Evolutionary conservation across 2,888 invertebrate genomes (phyloP).

Genomic region (Sipha maydis): DNA sequence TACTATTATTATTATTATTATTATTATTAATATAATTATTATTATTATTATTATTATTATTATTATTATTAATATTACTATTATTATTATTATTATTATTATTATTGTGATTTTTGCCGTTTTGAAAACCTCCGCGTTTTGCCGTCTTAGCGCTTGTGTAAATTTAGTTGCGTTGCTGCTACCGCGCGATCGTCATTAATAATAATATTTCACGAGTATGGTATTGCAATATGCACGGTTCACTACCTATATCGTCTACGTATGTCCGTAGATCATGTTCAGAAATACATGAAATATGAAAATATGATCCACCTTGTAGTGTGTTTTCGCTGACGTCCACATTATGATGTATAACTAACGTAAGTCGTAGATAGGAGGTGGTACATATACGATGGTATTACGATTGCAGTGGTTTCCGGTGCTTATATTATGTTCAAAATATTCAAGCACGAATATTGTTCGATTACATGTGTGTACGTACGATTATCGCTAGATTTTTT

Average conservation of each 20-base stretch:
- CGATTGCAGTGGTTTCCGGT: no score
- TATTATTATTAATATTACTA: no score
- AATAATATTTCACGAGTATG: no score
- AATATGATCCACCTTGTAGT: background rate
- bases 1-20: no score
- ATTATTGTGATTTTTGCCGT: no score
- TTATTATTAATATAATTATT: no score
- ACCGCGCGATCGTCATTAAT: background rate
- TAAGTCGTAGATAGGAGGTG: background rate
- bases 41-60: no score
- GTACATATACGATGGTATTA: background rate
- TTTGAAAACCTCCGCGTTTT: no score
- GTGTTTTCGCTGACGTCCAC: background rate
- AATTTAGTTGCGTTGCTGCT: background rate
- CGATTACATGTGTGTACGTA: background rate
- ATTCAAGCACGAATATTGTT: background rate
- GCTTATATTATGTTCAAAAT: no score
- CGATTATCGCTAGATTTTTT: background rate
- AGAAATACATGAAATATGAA: conserved; percentile 31
- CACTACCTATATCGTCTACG: conserved; percentile 8
- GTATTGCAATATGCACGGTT: no score
- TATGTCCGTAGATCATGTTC: conserved; percentile 42
- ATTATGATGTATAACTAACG: background rate
- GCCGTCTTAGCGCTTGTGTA: background rate
- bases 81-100: no score